A percentile compares a stretch with the other conserved stretches of the same genome.
phyloP scores from a whole-genome alignment of 1,140 invertebrate genomes.

The Chrysopa pallens region DNA sequence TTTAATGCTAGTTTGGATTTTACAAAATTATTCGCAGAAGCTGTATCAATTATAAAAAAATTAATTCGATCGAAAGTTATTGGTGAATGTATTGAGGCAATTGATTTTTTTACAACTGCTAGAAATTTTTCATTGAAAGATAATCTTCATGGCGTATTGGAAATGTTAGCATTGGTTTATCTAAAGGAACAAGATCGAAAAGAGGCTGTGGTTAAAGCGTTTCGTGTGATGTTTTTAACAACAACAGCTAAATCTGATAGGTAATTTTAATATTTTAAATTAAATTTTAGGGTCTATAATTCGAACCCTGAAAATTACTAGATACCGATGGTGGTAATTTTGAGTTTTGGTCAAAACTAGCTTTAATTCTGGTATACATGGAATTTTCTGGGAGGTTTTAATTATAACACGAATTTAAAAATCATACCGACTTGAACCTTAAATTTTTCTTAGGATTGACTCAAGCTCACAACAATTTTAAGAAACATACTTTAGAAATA shows the following conservation, averaged over 20 bases:
- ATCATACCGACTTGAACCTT: no score
- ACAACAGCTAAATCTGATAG: not conserved
- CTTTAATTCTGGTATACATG: no score
- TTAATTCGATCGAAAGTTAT: slow-evolving; percentile 55
- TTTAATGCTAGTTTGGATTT: not conserved
- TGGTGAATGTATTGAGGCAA: slow-evolving; percentile 65
- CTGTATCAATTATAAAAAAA: slow-evolving; percentile 49
- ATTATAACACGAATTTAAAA: no score
- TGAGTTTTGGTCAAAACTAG: no score
- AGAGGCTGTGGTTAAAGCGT: slow-evolving; percentile 40
- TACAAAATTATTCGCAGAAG: slow-evolving; percentile 30
- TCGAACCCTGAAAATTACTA: no score
- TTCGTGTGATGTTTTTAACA: not conserved
- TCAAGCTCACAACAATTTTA: no score
- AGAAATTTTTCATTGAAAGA: slow-evolving; percentile 59
- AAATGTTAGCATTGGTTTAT: slow-evolving; percentile 62
- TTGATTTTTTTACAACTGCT: slow-evolving; percentile 66
- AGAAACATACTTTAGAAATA: no score
- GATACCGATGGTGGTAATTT: no score
- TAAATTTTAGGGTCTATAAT: no score
- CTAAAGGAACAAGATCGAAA: slow-evolving; percentile 41
- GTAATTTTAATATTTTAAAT: not conserved
- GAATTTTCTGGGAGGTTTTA: no score
- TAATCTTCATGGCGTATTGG: slow-evolving; percentile 46
- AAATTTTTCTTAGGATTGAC: no score